Conservation (phyloP, 2,797 vertebrate species). For the Eurystomus glaucurus region DNA sequence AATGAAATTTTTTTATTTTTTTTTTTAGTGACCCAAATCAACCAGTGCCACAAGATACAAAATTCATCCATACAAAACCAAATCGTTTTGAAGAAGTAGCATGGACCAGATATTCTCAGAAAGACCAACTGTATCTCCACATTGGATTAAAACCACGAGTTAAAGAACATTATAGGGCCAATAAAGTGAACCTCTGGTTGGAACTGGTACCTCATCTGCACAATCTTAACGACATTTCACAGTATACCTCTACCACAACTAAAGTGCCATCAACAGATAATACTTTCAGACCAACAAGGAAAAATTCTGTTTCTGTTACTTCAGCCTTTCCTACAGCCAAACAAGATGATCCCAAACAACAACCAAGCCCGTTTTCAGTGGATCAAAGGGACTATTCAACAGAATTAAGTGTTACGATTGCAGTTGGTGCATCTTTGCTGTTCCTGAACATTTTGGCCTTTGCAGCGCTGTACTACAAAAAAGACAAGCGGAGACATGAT, state of each 20-base stretch:
- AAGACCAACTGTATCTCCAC: conserved; percentile 98
- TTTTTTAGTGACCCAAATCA: conserved; percentile 95
- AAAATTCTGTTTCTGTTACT: conserved; percentile 92
- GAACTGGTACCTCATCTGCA: conserved; percentile 98
- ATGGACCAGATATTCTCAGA: conserved; percentile 98
- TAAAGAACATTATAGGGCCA: conserved; percentile 98
- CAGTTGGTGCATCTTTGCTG: conserved; percentile 96
- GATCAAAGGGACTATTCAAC: conserved; percentile 99
- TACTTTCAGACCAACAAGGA: conserved; percentile 94
- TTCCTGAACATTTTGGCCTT: conserved; percentile 99
- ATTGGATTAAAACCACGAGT: conserved; percentile 99
- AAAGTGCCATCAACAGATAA: conserved; percentile 96
- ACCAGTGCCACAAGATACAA: conserved; percentile 98
- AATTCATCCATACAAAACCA: conserved; percentile 99
- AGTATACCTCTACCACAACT: conserved; percentile 97
- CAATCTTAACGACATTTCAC: conserved; percentile 98
- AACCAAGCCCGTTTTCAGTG: conserved; percentile 92
- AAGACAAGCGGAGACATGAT: conserved; percentile 97
- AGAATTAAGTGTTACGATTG: conserved; percentile 97
- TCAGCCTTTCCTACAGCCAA: conserved; percentile 95
- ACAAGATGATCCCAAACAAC: conserved; percentile 93
- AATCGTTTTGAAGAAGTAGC: conserved; percentile 99
- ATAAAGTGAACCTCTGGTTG: conserved; percentile 98
- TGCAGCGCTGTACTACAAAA: conserved; percentile 98
- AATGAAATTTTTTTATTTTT: neutral